These are phyloP conservation scores for Calliopsis andreniformis DNA, from an alignment of 1,140 invertebrate genomes.

Conservation along the genomic window DNA sequence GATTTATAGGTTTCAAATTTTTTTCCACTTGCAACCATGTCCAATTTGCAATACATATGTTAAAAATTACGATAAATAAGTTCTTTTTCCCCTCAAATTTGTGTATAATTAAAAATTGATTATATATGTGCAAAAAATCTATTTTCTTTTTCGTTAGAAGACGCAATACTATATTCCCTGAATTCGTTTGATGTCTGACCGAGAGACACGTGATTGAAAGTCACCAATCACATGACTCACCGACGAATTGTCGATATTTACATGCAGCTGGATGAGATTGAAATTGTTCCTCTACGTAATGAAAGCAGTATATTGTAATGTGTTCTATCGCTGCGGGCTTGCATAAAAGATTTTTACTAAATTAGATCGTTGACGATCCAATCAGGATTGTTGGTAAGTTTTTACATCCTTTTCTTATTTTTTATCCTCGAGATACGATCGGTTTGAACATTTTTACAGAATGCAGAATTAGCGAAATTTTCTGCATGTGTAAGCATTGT, in stretches of 20 bases:
- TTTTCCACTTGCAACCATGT: too few relatives aligned
- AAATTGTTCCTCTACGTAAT: constrained; percentile 7
- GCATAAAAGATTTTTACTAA: background rate
- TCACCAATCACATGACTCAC: constrained; percentile 1
- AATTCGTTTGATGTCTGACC: too few relatives aligned
- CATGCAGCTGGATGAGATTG: constrained; percentile 15
- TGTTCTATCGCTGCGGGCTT: constrained; percentile 2
- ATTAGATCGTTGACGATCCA: background rate
- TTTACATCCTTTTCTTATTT: background rate
- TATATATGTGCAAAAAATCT: too few relatives aligned
- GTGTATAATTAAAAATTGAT: too few relatives aligned
- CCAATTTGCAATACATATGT: too few relatives aligned
- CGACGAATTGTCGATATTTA: constrained; percentile 4
- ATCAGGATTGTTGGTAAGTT: background rate
- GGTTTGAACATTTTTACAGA: background rate
- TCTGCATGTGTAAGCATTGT: background rate
- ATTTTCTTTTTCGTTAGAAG: too few relatives aligned
- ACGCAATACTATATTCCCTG: too few relatives aligned
- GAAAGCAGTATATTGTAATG: background rate
- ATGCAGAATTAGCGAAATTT: background rate
- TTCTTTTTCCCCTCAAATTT: too few relatives aligned
- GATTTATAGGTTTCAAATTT: too few relatives aligned
- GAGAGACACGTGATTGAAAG: background rate
- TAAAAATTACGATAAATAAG: too few relatives aligned
- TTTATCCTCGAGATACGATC: background rate